A percentile compares a stretch with the other conserved stretches of the same genome.
These are phyloP conservation scores for Picathartes gymnocephalus DNA, from an alignment of 2,113 vertebrate genomes.

Conservation along the genomic window DNA sequence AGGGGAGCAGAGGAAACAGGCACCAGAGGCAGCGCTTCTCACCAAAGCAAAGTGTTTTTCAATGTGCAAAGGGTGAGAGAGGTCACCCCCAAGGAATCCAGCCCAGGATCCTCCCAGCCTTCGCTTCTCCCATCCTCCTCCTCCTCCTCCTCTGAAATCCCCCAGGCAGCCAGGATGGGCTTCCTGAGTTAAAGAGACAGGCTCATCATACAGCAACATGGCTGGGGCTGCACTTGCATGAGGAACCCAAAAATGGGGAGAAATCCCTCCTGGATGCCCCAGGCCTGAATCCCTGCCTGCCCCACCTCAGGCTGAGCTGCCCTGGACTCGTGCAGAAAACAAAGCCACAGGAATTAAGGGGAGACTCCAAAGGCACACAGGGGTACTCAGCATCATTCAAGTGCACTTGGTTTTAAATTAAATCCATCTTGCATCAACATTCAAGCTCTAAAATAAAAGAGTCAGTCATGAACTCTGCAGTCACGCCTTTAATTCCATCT, in stretches of 20 bases:
- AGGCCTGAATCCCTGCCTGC: not conserved
- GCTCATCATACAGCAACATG: not conserved
- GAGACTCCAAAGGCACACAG: not conserved
- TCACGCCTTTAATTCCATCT: not conserved
- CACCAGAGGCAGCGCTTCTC: not conserved
- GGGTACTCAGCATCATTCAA: not conserved
- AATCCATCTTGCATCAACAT: not conserved
- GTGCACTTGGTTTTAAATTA: not conserved
- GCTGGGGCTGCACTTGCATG: not conserved
- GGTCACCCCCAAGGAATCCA: slow-evolving; percentile 53
- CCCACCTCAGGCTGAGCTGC: fast-evolving
- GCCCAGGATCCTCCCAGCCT: slow-evolving; percentile 18
- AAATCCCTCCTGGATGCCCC: not conserved
- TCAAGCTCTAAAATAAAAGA: not conserved
- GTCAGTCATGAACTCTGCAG: not conserved
- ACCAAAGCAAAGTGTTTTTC: slow-evolving; percentile 25
- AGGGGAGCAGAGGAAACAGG: slow-evolving; percentile 1
- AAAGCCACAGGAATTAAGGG: not conserved
- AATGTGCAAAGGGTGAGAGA: slow-evolving; percentile 45
- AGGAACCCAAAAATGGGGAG: not conserved
- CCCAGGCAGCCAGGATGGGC: not conserved
- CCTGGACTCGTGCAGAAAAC: not conserved
- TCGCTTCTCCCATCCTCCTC: not conserved
- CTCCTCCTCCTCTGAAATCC: not conserved
- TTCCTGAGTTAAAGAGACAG: not conserved